Evolutionary conservation across 1,140 invertebrate species (phyloP), one percentile per base, ranked within the genome.

Genomic region (Hylaeus anthracinus): DNA sequence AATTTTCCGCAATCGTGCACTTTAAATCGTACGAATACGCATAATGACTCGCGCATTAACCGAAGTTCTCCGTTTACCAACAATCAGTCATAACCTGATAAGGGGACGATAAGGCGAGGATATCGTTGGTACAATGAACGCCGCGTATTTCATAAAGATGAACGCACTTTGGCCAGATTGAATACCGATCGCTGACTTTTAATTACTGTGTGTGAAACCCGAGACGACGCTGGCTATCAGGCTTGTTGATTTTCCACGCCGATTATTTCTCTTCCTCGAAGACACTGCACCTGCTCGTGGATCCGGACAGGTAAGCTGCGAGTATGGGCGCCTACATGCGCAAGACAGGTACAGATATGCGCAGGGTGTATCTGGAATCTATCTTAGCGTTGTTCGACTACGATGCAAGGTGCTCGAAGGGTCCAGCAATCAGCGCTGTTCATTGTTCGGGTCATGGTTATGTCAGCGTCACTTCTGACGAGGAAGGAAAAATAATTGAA

Each of bases 1-100:
- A 60, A 60, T 26, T 60, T 60, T 60, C 58, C n/a, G n/a, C n/a
- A 60, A 60, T 60, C 58, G 58, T 37, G 58, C 4, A n/a, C 58
- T 26, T n/a, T 5, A 60, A 60, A n/a, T 60, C 58, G n/a, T 67
- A 37, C 9, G 10, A 45, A 3, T 67, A n/a, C 65, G 65, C 45
- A 67, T 51, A 67, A 67, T 67, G 65, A 67, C 53, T 60, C 58
- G n/a, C n/a, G 45, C 65, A 67, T 67, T 67, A 67, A 51, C 45
- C 10, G n/a, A 67, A 51, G 45, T 67, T 67, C 65, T 67, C 65
- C 15, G 45, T 67, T 67, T 67, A 67, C 65, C n/a, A 8, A 6
- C 65, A 26, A 67, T 51, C 45, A 51, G 9, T 67, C 65, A 67
- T 67, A 67, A 48, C 65, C n/a, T 45, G 65, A 67, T 67, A 37